Evolutionary conservation across 2,113 vertebrate species (phyloP).

Genomic region (Phylloscopus trochilus): DNA sequence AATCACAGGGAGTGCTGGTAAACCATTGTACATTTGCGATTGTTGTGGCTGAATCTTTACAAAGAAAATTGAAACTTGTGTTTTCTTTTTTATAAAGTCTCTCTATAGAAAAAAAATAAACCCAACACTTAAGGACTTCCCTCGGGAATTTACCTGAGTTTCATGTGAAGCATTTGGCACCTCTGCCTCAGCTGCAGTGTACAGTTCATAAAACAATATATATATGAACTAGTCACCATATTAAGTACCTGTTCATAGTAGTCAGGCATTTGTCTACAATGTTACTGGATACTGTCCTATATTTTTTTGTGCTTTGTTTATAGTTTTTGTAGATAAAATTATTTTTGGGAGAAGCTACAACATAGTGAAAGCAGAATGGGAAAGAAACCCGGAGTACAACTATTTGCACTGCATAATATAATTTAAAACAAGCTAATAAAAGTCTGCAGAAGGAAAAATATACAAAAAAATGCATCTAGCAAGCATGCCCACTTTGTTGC

Average conservation of each 20-base stretch:
- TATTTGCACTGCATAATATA: not conserved
- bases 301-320: not conserved
- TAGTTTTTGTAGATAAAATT: not conserved
- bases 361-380: not conserved
- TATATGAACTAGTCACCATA: not conserved
- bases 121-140: not conserved
- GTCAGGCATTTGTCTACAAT: not conserved
- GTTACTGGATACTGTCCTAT: not conserved
- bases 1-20: not conserved
- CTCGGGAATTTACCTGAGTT: not conserved
- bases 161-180: not conserved
- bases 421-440: not conserved
- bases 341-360: not conserved
- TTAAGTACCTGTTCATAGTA: not conserved
- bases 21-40: not conserved
- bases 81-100: not conserved
- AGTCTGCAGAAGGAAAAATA: not conserved
- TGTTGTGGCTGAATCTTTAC: not conserved
- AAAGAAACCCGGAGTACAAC: accelerated
- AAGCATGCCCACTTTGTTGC: not conserved
- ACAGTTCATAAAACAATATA: not conserved
- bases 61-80: not conserved
- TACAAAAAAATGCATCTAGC: accelerated
- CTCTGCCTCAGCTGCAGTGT: not conserved
- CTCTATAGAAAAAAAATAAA: too few relatives aligned